These are phyloP conservation scores for Eupithecia subfuscata DNA, from an alignment of 2,888 invertebrate genomes.

Conservation along the genomic window DNA sequence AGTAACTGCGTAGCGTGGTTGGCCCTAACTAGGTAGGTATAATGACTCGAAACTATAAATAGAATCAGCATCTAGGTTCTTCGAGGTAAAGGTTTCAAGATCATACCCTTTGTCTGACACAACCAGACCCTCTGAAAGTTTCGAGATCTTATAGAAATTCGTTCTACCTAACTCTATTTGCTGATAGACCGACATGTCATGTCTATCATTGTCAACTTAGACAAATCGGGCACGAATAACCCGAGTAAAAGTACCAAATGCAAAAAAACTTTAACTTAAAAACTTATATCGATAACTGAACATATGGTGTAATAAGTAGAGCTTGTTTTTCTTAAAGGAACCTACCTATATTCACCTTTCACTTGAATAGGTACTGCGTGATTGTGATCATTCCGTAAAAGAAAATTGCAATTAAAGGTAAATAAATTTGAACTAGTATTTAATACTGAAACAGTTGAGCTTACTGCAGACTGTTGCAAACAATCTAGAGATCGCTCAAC, in stretches of 20 bases:
- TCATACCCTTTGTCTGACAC: not conserved
- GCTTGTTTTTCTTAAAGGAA: not conserved
- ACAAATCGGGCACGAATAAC: not conserved
- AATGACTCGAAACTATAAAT: not conserved
- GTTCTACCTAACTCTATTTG: not conserved
- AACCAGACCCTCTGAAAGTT: not conserved
- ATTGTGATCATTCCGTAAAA: not conserved
- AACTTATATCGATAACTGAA: not conserved
- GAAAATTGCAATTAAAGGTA: too few species aligned
- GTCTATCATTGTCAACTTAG: too few species aligned
- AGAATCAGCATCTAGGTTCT: not conserved
- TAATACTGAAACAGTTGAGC: not conserved
- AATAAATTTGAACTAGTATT: not conserved
- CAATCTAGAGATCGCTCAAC: too few species aligned
- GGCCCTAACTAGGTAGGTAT: not conserved
- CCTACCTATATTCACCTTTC: not conserved
- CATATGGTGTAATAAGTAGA: not conserved
- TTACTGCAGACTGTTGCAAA: not conserved
- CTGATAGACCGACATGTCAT: not conserved
- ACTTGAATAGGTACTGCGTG: not conserved
- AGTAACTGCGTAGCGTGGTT: conserved; percentile 3
- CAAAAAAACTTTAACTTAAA: too few species aligned
- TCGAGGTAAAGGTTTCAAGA: not conserved
- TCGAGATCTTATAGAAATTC: not conserved
- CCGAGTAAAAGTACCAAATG: too few species aligned